phyloP scores from a whole-genome alignment of 2,888 invertebrate species.

The Zaprionus obscuricornis region DNA sequence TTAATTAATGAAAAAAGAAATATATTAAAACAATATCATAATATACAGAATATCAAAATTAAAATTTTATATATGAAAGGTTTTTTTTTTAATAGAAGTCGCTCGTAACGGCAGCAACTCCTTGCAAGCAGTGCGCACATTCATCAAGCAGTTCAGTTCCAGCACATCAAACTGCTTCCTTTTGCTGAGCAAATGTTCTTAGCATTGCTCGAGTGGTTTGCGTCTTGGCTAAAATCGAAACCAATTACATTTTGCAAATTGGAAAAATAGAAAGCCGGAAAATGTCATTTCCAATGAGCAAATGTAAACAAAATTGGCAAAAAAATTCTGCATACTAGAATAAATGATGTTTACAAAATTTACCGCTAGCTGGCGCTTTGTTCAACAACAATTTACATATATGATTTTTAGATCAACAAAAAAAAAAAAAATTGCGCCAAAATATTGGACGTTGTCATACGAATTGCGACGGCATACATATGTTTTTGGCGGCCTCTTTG shows the following conservation, averaged over 20 bases:
- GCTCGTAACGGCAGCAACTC: too few relatives aligned
- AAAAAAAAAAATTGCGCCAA: slow-evolving; percentile 20
- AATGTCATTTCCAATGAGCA: slow-evolving; percentile 36
- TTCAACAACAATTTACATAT: not conserved
- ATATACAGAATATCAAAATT: too few relatives aligned
- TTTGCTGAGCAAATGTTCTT: slow-evolving; percentile 2
- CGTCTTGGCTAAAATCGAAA: slow-evolving; percentile 28
- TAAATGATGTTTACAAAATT: slow-evolving; percentile 1
- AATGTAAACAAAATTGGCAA: slow-evolving; percentile 29
- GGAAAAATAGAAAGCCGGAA: slow-evolving; percentile 22
- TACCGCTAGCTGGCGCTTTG: slow-evolving; percentile 38
- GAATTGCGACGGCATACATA: slow-evolving; percentile 36
- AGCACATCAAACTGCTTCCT: slow-evolving; percentile 28
- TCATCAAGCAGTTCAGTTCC: not conserved
- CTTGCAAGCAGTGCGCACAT: slow-evolving; percentile 21
- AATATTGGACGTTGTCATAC: not conserved
- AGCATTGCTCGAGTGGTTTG: slow-evolving; percentile 23
- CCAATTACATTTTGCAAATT: slow-evolving; percentile 4
- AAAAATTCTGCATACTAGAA: slow-evolving; percentile 16
- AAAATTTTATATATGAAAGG: too few relatives aligned
- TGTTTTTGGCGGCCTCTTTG: slow-evolving; percentile 70
- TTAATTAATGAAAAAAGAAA: too few relatives aligned
- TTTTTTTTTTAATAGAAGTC: too few relatives aligned
- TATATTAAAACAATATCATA: too few relatives aligned
- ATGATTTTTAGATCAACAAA: slow-evolving; percentile 8